Evolutionary conservation across 2,113 vertebrate species (phyloP), one percentile per base, ranked within the genome.

Genomic region (Amphiprion percula): DNA sequence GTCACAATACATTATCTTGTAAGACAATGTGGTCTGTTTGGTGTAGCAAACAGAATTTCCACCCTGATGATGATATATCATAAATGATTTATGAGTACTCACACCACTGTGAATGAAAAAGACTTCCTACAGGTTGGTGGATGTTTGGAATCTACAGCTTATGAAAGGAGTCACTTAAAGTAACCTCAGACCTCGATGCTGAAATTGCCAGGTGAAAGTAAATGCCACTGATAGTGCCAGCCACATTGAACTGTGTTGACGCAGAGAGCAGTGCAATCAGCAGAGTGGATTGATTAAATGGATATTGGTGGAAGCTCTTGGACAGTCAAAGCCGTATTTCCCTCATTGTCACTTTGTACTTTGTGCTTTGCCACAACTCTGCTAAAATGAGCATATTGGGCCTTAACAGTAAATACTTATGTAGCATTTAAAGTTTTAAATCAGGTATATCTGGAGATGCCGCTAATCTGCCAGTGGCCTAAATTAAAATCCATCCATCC

Each of bases 111-210:
- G 19, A 19, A 14, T 15, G 10, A 44, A 10, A 52, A 21, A 52
- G 49, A 10, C 19, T 52, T 52, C 8, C 21, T 21, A 19, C 19
- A 17, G 47, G 15, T 52, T 52, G 33, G 3, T 5, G 1, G 9
- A 26, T 66, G 47, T 70, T 44, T 39, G 26, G 4, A 19, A 61
- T 39, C 49, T 59, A 11, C 15, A 24, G 7, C 33, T 69, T 2
- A 8, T 24, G 28, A 55, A 21, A 44, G 33, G 33, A 55, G 10
- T 4, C 26, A 39, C 23, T 74, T 60, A 23, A 41, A 64, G 61
- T 12, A 10, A 58, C 30, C 39, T 50, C 28, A 60, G 41, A 73
- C 62, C 9, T 44, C 73, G 19, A 70, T 11, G 19, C 26, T 47
- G 44, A 75, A 49, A 47, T 28, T 12, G 1, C 23, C 30, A 28